Percentiles rank a stretch among this genome's conserved stretches.
phyloP scores from a whole-genome alignment of 2,888 invertebrate species.

The Linnaemya tessellans region DNA sequence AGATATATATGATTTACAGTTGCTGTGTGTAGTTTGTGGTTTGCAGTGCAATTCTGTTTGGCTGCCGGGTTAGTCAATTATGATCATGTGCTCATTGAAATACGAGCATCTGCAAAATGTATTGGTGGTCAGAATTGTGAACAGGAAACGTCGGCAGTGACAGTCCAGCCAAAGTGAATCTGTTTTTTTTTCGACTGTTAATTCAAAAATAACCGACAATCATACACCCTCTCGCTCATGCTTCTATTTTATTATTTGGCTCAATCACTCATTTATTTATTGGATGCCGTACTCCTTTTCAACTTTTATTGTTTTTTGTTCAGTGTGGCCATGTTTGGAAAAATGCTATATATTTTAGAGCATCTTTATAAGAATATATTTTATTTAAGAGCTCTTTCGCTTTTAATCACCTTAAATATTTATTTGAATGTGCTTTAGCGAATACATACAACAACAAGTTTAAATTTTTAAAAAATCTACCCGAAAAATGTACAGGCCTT shows the following conservation, averaged over 20 bases:
- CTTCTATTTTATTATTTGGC: not conserved
- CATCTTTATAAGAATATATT: too few relatives aligned
- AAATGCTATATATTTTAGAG: not conserved
- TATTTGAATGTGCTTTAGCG: too few relatives aligned
- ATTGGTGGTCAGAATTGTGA: constrained; percentile 55
- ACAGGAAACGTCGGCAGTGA: constrained; percentile 28
- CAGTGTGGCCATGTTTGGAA: not conserved
- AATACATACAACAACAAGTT: too few relatives aligned
- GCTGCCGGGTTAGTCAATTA: not conserved
- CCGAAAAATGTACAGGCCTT: too few relatives aligned
- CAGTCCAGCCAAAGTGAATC: not conserved
- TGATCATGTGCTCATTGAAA: constrained; percentile 3
- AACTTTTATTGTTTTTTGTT: not conserved
- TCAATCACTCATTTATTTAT: constrained; percentile 18
- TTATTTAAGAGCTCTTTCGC: too few relatives aligned
- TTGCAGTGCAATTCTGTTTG: not conserved
- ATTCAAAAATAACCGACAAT: not conserved
- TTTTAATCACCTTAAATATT: too few relatives aligned
- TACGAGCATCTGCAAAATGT: constrained; percentile 37
- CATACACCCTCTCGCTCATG: not conserved
- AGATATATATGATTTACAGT: constrained; percentile 10
- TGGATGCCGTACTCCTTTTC: not conserved
- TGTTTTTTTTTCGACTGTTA: not conserved
- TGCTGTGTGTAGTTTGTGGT: not conserved
- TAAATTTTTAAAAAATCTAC: too few relatives aligned